phyloP scores from a whole-genome alignment of 2,888 invertebrate genomes.

The Agriopis leucophaearia region DNA sequence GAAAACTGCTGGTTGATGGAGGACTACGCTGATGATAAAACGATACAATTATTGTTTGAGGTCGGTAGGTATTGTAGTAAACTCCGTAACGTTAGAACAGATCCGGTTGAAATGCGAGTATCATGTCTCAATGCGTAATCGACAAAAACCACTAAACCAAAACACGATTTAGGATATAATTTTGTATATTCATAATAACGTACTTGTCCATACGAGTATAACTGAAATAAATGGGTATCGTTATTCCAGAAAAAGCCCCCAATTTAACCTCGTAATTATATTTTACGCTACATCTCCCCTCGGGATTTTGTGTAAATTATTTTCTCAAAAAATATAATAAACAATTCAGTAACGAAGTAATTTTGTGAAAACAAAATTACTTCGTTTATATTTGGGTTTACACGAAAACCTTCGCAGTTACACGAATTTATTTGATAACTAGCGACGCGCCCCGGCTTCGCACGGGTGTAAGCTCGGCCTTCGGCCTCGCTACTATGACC shows the following conservation, averaged over 20 bases:
- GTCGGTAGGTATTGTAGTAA: too few species aligned
- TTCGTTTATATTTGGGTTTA: conserved; percentile 14
- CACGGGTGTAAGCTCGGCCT: too few species aligned
- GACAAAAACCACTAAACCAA: too few species aligned
- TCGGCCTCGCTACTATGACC: too few species aligned
- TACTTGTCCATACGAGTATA: background rate
- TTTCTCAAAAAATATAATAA: conserved; percentile 7
- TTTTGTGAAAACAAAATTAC: conserved; percentile 24
- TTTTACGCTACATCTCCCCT: conserved; percentile 22
- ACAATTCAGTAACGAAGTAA: conserved; percentile 19
- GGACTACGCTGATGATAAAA: too few species aligned
- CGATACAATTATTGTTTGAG: too few species aligned
- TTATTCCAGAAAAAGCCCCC: conserved; percentile 2
- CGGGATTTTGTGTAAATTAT: conserved; percentile 11
- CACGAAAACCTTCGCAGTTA: conserved; percentile 17
- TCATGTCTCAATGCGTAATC: too few species aligned
- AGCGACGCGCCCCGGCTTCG: too few species aligned
- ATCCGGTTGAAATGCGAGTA: too few species aligned
- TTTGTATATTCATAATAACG: background rate
- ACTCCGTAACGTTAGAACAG: too few species aligned
- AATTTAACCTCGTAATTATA: conserved; percentile 18
- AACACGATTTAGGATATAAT: background rate
- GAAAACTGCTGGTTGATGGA: too few species aligned
- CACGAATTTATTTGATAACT: conserved; percentile 9
- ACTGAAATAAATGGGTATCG: background rate